Evolutionary conservation across 2,113 vertebrate genomes (phyloP).

Genomic region (Sinocyclocheilus anshuiensis): DNA sequence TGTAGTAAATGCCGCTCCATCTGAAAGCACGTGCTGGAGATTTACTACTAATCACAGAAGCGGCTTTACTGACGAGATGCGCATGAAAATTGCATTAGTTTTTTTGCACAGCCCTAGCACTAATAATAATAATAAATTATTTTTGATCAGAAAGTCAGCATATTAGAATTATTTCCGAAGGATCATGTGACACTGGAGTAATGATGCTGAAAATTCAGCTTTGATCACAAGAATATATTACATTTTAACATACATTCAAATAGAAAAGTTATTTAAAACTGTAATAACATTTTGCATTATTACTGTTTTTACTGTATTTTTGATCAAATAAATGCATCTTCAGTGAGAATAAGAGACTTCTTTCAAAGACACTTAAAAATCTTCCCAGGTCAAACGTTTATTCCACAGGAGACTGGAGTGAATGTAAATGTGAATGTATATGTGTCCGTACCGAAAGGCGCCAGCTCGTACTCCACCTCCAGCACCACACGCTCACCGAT

Average conservation of each 20-base stretch:
- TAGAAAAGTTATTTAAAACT: not conserved
- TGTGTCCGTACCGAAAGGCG: slow-evolving; percentile 80
- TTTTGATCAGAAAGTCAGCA: not conserved
- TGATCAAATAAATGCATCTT: not conserved
- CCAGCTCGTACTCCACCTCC: slow-evolving; percentile 96
- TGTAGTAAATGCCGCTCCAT: too few species aligned
- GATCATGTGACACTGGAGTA: not conserved
- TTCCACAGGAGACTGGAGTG: not conserved
- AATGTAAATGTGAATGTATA: not conserved
- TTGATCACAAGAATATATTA: not conserved
- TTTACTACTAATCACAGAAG: too few species aligned
- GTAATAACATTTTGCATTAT: not conserved
- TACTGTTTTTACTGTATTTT: not conserved
- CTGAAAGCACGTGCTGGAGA: too few species aligned
- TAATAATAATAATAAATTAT: not conserved
- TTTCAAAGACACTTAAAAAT: too few species aligned
- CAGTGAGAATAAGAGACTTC: too few species aligned
- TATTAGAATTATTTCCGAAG: not conserved
- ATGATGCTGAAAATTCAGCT: not conserved
- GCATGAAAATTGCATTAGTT: too few species aligned
- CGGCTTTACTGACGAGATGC: too few species aligned
- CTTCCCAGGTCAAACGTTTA: not conserved
- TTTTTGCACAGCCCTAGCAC: too few species aligned
- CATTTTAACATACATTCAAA: not conserved
- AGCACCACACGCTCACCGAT: slow-evolving; percentile 95